These are phyloP conservation scores for Bombus fervidus DNA, from an alignment of 1,140 invertebrate species.

Conservation along the genomic window DNA sequence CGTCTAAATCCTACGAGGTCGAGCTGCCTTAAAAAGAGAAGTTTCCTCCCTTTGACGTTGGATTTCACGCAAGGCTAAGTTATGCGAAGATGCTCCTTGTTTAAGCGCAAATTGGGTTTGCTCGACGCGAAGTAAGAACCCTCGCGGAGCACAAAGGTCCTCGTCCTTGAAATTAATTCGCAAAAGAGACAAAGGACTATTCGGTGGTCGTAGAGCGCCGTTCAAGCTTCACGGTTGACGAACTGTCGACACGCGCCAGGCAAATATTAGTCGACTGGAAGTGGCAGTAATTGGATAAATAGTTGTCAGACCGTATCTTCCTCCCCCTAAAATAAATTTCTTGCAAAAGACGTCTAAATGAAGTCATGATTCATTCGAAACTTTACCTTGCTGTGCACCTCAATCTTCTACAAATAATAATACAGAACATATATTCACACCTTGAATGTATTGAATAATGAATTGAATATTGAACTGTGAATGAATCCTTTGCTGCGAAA, in stretches of 20 bases:
- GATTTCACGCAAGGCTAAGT: conserved; percentile 78
- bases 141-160: conserved; percentile 59
- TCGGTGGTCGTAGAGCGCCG: conserved; percentile 33
- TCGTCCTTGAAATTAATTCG: conserved; percentile 61
- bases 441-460: neutral
- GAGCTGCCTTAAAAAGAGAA: conserved; percentile 41
- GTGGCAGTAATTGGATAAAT: conserved; percentile 58
- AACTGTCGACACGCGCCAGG: conserved; percentile 34
- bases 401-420: neutral
- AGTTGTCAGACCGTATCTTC: conserved; percentile 1
- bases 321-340: neutral
- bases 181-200: conserved; percentile 59
- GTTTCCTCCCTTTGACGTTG: conserved; percentile 75
- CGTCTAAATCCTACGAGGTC: conserved; percentile 40
- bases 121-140: conserved; percentile 51
- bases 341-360: neutral
- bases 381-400: neutral
- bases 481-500: no score
- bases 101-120: conserved; percentile 73
- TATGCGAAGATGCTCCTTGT: conserved; percentile 77
- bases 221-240: conserved; percentile 54
- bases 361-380: neutral
- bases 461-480: no score
- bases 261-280: conserved; percentile 57
- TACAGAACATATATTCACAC: neutral